A percentile compares a stretch with the other conserved stretches of the same genome.
Evolutionary conservation across 2,888 invertebrate species (phyloP).

Genomic region (Ophion slaviceki): DNA sequence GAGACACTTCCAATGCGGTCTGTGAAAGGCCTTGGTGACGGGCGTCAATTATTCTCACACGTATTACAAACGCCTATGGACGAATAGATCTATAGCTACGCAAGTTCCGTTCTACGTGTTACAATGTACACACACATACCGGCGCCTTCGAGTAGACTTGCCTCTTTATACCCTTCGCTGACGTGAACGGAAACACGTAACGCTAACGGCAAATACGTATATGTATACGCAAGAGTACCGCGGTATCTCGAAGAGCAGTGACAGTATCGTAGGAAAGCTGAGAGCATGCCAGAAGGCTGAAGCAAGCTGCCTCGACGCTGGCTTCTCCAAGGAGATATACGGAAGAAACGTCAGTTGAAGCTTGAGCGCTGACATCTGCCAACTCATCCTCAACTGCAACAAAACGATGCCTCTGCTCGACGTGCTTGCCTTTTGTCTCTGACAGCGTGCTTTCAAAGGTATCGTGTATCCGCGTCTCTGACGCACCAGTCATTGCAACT

Average conservation of each 20-base stretch:
- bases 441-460: conserved; percentile 22
- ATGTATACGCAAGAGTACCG: conserved; percentile 21
- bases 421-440: conserved; percentile 55
- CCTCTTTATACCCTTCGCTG: conserved; percentile 55
- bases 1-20: neutral
- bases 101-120: neutral
- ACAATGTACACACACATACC: neutral
- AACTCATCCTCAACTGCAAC: conserved; percentile 52
- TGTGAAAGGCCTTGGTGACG: neutral
- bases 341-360: conserved; percentile 55
- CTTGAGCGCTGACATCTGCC: conserved; percentile 51
- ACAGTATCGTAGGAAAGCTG: conserved; percentile 20
- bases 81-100: neutral
- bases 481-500: conserved; percentile 24
- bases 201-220: conserved; percentile 30
- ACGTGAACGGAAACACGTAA: conserved; percentile 50
- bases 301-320: conserved; percentile 35
- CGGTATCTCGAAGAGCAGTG: conserved; percentile 12
- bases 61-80: neutral
- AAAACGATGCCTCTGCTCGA: conserved; percentile 42
- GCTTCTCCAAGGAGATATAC: conserved; percentile 27
- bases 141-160: conserved; percentile 10
- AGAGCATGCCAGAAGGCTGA: conserved; percentile 4
- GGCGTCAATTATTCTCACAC: conserved; percentile 32
- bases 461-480: neutral